These are phyloP conservation scores for Hydractinia echinata DNA, from an alignment of 30 jellyfish, hydroid and myxozoan species.

Conservation along the genomic window DNA sequence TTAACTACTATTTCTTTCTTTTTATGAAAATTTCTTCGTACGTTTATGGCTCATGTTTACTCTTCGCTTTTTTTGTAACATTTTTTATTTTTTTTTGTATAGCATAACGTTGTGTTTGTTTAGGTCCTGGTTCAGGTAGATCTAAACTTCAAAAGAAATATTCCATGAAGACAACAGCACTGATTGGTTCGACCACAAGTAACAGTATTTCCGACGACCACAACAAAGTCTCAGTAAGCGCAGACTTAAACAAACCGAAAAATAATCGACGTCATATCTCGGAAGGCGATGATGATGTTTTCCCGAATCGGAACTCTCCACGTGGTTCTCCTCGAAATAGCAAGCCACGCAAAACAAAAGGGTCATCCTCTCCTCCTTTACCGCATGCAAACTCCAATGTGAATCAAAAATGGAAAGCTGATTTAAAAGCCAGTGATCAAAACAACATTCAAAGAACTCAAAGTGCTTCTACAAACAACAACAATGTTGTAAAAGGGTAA, in stretches of 20 bases:
- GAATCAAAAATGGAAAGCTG: slow-evolving; percentile 9
- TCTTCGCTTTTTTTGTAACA: background rate
- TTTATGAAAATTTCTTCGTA: background rate
- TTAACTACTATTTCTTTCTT: background rate
- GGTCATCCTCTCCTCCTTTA: background rate
- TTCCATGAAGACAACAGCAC: slow-evolving; percentile 92
- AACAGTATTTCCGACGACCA: slow-evolving; percentile 4
- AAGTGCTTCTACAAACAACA: no score
- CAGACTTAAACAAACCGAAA: background rate
- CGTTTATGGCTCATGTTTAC: background rate
- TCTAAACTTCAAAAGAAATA: slow-evolving; percentile 79
- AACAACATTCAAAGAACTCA: no score
- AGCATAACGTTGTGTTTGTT: background rate
- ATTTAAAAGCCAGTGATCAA: background rate
- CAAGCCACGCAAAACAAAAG: background rate
- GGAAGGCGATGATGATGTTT: background rate
- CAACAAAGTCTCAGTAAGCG: background rate
- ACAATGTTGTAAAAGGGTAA: no score
- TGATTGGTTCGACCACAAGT: slow-evolving; percentile 49
- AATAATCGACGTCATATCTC: background rate
- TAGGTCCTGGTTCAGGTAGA: slow-evolving; percentile 97
- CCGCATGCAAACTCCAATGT: background rate
- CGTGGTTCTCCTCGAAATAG: background rate
- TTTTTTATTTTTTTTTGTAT: background rate
- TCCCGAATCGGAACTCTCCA: background rate